Conservation (phyloP, 1,140 invertebrate species). For the Cotesia chilonis region DNA sequence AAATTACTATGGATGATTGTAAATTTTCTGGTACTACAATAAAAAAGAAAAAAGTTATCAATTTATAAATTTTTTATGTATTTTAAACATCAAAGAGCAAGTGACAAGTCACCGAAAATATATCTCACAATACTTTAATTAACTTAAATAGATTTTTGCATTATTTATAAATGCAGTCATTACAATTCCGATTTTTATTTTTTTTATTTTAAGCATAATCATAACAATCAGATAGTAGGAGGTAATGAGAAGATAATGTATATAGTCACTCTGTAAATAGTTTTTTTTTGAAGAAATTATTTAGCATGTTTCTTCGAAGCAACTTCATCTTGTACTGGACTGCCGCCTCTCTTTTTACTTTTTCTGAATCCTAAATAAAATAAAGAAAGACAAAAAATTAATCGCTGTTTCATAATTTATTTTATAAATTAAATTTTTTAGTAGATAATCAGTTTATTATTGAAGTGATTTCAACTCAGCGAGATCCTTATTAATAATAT, state of each 20-base stretch:
- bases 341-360: slow-evolving; percentile 38
- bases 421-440: background rate
- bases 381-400: slow-evolving; percentile 12
- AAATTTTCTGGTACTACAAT: slow-evolving; percentile 8
- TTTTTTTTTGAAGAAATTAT: slow-evolving; percentile 10
- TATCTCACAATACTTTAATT: no score
- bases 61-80: slow-evolving; percentile 28
- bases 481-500: slow-evolving; percentile 50
- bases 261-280: slow-evolving; percentile 1
- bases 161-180: slow-evolving; percentile 11
- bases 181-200: slow-evolving; percentile 38
- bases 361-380: slow-evolving; percentile 41
- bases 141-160: no score
- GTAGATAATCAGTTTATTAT: slow-evolving; percentile 31
- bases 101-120: slow-evolving; percentile 13
- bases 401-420: background rate
- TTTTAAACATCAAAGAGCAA: slow-evolving; percentile 26
- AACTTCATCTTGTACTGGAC: slow-evolving; percentile 24
- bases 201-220: slow-evolving; percentile 41
- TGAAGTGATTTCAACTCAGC: slow-evolving; percentile 59
- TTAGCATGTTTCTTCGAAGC: slow-evolving; percentile 39
- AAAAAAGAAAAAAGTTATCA: background rate
- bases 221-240: slow-evolving; percentile 42
- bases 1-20: background rate
- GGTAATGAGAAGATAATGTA: slow-evolving; percentile 20